phyloP scores from a whole-genome alignment of 2,888 invertebrate species.

The Ormyrus thymus region DNA sequence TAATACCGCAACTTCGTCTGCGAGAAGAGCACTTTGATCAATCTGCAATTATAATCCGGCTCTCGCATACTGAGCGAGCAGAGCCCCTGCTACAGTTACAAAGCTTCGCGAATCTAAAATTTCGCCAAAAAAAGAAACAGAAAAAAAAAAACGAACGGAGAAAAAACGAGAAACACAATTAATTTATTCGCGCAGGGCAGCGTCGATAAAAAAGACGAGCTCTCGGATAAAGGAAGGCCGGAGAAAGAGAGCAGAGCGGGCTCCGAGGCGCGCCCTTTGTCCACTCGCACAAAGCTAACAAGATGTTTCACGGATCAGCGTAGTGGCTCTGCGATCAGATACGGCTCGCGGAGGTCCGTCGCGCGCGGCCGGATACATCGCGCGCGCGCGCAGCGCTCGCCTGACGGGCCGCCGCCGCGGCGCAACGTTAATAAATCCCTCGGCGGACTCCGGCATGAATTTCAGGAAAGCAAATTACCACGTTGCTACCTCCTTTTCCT shows the following conservation, averaged over 20 bases:
- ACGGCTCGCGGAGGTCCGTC: slow-evolving; percentile 63
- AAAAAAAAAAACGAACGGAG: neutral
- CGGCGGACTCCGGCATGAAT: slow-evolving; percentile 60
- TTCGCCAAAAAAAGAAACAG: neutral
- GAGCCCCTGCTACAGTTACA: no score
- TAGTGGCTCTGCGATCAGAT: slow-evolving; percentile 67
- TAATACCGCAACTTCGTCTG: no score
- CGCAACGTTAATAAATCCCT: slow-evolving; percentile 12
- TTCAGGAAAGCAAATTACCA: slow-evolving; percentile 59
- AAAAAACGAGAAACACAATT: neutral
- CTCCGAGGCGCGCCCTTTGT: slow-evolving; percentile 40
- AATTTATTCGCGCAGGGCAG: no score
- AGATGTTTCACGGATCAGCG: slow-evolving; percentile 72
- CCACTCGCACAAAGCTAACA: slow-evolving; percentile 64
- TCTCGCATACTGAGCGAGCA: no score
- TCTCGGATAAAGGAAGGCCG: neutral
- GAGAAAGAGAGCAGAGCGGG: no score
- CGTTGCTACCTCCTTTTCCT: slow-evolving; percentile 52
- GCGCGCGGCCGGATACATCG: slow-evolving; percentile 58
- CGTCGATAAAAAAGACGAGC: neutral
- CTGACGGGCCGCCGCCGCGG: slow-evolving; percentile 44
- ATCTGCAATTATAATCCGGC: no score
- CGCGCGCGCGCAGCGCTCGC: slow-evolving; percentile 55
- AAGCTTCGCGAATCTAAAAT: no score
- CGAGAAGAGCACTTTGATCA: no score